phyloP scores from a whole-genome alignment of 1,140 invertebrate species.

The Berghia stephanieae region DNA sequence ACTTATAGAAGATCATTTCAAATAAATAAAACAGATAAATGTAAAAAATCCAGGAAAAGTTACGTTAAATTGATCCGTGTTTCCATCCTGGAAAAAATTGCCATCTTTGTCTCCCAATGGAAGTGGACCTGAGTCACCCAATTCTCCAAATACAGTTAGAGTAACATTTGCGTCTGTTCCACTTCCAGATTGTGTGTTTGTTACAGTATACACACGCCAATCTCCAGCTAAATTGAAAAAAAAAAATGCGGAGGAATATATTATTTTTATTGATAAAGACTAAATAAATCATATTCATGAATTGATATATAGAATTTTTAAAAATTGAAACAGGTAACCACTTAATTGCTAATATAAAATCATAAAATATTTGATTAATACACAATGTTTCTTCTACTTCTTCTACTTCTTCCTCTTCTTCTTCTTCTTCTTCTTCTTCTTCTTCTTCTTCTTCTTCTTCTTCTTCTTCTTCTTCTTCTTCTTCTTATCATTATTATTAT shows the following conservation, averaged over 20 bases:
- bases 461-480: neutral
- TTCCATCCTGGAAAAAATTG: constrained; percentile 50
- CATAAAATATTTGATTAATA: too few relatives aligned
- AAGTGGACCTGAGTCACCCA: constrained; percentile 53
- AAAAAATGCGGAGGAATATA: too few relatives aligned
- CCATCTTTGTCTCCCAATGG: constrained; percentile 41
- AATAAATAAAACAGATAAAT: neutral
- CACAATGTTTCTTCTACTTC: neutral
- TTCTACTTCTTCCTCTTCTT: neutral
- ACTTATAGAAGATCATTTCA: neutral
- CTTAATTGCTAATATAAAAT: too few relatives aligned
- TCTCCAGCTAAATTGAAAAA: constrained; percentile 49
- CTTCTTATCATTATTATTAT: too few relatives aligned
- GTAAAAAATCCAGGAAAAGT: constrained; percentile 28
- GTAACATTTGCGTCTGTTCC: constrained; percentile 59
- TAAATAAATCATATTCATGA: too few relatives aligned
- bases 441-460: neutral
- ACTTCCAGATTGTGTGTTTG: constrained; percentile 38
- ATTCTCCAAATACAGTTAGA: constrained; percentile 60
- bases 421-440: neutral
- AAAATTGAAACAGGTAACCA: too few relatives aligned
- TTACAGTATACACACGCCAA: constrained; percentile 48
- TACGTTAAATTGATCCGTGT: constrained; percentile 59
- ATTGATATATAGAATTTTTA: too few relatives aligned
- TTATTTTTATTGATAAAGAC: too few relatives aligned